Conservation (phyloP, 1,140 invertebrate species). For the Aethina tumida region DNA sequence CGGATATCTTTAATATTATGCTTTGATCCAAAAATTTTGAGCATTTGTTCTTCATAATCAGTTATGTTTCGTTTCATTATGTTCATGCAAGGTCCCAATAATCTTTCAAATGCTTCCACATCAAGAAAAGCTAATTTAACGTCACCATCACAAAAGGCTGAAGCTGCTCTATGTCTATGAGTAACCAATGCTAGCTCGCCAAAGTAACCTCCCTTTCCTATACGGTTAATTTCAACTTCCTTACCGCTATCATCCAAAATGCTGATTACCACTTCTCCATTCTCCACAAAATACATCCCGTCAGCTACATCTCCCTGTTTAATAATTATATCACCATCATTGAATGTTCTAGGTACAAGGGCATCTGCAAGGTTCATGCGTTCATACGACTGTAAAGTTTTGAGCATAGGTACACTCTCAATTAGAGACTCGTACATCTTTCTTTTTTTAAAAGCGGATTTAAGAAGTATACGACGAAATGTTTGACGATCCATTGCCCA, state of each 20-base stretch:
- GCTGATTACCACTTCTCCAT: slow-evolving; percentile 73
- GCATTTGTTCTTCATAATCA: slow-evolving; percentile 92
- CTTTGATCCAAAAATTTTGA: slow-evolving; percentile 92
- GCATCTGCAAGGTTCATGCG: slow-evolving; percentile 95
- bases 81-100: slow-evolving; percentile 97
- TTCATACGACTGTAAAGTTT: slow-evolving; percentile 86
- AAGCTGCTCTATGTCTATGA: slow-evolving; percentile 91
- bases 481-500: slow-evolving; percentile 97
- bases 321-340: slow-evolving; percentile 75
- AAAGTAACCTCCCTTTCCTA: slow-evolving; percentile 80
- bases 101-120: slow-evolving; percentile 93
- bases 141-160: slow-evolving; percentile 73
- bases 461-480: slow-evolving; percentile 90
- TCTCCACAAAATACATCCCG: slow-evolving; percentile 96
- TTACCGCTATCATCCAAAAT: slow-evolving; percentile 67
- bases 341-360: slow-evolving; percentile 66
- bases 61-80: slow-evolving; percentile 97
- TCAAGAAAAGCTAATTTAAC: slow-evolving; percentile 89
- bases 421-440: slow-evolving; percentile 93
- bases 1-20: slow-evolving; percentile 88
- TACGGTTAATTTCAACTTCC: slow-evolving; percentile 68
- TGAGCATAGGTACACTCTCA: slow-evolving; percentile 90
- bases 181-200: slow-evolving; percentile 93
- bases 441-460: slow-evolving; percentile 92
- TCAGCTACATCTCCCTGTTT: slow-evolving; percentile 75